These are phyloP conservation scores for Penaeus monodon DNA, from an alignment of 2,888 invertebrate genomes.

Conservation along the genomic window DNA sequence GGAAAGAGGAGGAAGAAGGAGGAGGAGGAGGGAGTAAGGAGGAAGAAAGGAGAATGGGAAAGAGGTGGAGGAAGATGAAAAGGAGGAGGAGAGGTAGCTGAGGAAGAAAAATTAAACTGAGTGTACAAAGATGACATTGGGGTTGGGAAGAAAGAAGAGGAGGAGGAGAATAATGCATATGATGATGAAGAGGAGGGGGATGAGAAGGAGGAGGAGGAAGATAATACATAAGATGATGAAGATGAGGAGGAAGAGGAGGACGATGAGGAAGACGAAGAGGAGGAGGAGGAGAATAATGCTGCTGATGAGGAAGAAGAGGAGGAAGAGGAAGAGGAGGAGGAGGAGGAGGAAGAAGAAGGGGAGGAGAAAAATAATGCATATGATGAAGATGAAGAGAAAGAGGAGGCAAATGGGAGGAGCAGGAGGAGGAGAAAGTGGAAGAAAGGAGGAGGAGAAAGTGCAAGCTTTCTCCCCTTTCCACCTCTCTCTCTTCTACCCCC, in stretches of 20 bases:
- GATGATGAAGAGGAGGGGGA: too few relatives aligned
- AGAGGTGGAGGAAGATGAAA: conserved; percentile 3
- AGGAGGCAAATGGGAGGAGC: too few relatives aligned
- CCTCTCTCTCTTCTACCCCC: not conserved
- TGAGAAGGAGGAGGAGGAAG: too few relatives aligned
- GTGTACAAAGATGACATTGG: not conserved
- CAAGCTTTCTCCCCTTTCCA: not conserved
- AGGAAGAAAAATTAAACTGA: not conserved
- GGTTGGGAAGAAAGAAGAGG: too few relatives aligned
- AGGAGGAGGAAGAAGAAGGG: too few relatives aligned
- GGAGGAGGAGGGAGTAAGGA: not conserved
- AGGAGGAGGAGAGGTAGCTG: not conserved
- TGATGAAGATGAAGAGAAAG: not conserved
- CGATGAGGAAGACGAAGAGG: too few relatives aligned
- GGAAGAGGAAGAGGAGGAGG: not conserved
- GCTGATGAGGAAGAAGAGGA: too few relatives aligned
- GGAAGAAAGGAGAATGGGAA: not conserved
- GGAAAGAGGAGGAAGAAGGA: not conserved
- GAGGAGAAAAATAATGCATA: not conserved
- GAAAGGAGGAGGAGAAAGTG: not conserved
- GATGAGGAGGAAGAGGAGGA: too few relatives aligned
- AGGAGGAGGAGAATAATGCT: not conserved
- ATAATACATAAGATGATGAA: not conserved
- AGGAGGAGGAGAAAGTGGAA: not conserved
- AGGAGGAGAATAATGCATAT: too few relatives aligned